A percentile compares a stretch with the other conserved stretches of the same genome.
Conservation (phyloP, 2,113 vertebrate species). For the Hystrix cristata region DNA sequence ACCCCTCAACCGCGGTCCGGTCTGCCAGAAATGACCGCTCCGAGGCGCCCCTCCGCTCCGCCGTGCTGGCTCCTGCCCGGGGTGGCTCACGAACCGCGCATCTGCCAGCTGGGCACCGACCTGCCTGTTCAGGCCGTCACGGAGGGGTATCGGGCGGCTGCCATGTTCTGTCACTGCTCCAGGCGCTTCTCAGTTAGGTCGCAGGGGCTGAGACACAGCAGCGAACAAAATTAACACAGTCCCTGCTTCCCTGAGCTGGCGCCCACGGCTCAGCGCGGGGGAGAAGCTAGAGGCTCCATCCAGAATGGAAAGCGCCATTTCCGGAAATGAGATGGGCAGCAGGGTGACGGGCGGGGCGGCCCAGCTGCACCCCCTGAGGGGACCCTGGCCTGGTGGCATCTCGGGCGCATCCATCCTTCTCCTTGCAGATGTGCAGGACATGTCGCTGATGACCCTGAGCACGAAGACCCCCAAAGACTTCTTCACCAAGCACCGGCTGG, state of each 20-base stretch:
- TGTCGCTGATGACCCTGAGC: constrained; percentile 93
- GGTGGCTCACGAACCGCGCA: no score
- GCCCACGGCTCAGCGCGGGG: neutral
- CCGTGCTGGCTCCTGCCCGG: no score
- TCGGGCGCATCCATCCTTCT: neutral
- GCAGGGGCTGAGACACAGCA: neutral
- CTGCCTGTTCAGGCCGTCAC: neutral
- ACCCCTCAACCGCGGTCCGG: fast-evolving
- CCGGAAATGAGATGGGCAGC: neutral
- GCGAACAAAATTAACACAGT: fast-evolving
- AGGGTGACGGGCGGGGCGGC: neutral
- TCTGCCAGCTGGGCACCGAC: no score
- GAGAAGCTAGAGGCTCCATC: neutral
- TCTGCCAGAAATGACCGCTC: neutral
- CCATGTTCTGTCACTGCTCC: fast-evolving
- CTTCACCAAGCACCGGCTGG: constrained; percentile 90
- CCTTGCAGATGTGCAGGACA: constrained; percentile 92
- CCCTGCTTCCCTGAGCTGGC: fast-evolving
- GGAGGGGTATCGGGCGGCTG: neutral
- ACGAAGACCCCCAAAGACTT: constrained; percentile 90
- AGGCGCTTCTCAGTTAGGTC: neutral
- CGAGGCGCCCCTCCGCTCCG: no score
- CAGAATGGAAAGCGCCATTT: neutral
- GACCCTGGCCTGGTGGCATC: fast-evolving
- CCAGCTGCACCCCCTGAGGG: neutral